Evolutionary conservation across 2,888 invertebrate genomes (phyloP).

Genomic region (Leptinotarsa peninsularis): DNA sequence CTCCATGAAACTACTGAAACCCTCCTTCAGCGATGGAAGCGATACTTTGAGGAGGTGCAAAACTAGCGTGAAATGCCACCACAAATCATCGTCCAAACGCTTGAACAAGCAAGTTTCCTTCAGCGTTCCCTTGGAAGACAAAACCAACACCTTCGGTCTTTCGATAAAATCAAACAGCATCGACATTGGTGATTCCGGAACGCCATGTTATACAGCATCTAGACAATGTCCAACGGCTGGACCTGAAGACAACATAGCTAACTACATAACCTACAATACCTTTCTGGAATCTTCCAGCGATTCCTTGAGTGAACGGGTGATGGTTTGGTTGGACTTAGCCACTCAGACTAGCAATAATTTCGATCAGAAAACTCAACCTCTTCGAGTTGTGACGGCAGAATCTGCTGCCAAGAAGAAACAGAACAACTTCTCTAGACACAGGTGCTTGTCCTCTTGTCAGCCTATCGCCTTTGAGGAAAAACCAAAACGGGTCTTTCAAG

Average conservation of each 20-base stretch:
- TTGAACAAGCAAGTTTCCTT: slow-evolving; percentile 13
- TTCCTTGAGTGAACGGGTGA: slow-evolving; percentile 76
- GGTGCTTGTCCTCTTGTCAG: slow-evolving; percentile 29
- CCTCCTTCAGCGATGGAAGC: slow-evolving; percentile 25
- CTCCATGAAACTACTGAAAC: slow-evolving; percentile 53
- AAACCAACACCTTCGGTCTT: slow-evolving; percentile 26
- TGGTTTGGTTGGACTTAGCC: slow-evolving; percentile 84
- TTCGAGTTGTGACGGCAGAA: slow-evolving; percentile 14
- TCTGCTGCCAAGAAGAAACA: slow-evolving; percentile 27
- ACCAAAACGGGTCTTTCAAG: slow-evolving; percentile 23
- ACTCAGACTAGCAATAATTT: slow-evolving; percentile 57
- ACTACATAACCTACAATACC: slow-evolving; percentile 35
- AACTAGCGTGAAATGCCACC: slow-evolving; percentile 26
- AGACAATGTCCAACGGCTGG: neutral
- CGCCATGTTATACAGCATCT: slow-evolving; percentile 5
- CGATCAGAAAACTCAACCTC: slow-evolving; percentile 21
- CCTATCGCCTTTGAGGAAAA: neutral
- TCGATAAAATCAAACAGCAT: slow-evolving; percentile 47
- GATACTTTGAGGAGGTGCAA: slow-evolving; percentile 30
- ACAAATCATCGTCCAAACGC: slow-evolving; percentile 1
- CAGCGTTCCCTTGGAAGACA: neutral
- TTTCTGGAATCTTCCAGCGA: slow-evolving; percentile 52
- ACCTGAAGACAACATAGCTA: slow-evolving; percentile 14
- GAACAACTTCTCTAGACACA: slow-evolving; percentile 26
- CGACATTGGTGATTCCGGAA: slow-evolving; percentile 28